Evolutionary conservation across 2,797 vertebrate genomes (phyloP).

Genomic region (Apodemus agrarius): DNA sequence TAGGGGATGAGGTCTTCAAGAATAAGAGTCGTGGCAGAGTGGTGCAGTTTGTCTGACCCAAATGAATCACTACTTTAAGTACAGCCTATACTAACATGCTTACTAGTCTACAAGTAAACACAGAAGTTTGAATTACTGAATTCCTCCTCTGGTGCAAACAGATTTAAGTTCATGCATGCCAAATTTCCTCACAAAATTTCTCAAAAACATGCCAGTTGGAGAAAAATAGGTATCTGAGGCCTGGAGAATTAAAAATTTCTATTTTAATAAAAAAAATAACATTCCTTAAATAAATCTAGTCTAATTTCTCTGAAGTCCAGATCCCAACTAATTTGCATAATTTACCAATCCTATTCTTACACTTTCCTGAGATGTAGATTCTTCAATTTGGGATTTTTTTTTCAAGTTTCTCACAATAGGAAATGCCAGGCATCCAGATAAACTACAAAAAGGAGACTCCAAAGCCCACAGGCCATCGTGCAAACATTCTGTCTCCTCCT

Average conservation of each 20-base stretch:
- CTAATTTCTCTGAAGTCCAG: constrained; percentile 59
- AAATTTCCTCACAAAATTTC: constrained; percentile 58
- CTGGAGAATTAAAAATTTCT: constrained; percentile 53
- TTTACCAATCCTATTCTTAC: constrained; percentile 54
- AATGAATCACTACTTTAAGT: constrained; percentile 19
- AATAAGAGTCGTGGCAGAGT: not conserved
- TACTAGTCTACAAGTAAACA: not conserved
- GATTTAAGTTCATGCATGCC: constrained; percentile 38
- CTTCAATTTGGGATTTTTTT: constrained; percentile 39
- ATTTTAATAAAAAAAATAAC: constrained; percentile 62
- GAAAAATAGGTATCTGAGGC: constrained; percentile 47
- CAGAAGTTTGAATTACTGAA: not conserved
- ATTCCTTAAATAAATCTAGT: constrained; percentile 58
- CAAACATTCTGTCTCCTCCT: not conserved
- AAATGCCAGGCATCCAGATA: constrained; percentile 38
- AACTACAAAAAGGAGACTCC: constrained; percentile 40
- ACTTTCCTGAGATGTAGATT: constrained; percentile 28
- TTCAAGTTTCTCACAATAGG: constrained; percentile 47
- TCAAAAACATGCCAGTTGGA: constrained; percentile 36
- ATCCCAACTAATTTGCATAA: constrained; percentile 48
- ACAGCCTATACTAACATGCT: not conserved
- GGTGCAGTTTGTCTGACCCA: not conserved
- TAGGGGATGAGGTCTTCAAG: not conserved
- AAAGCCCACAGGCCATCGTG: constrained; percentile 37
- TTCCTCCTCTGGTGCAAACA: not conserved